Base-by-base conservation (phyloP, 2,113 vertebrate species). In the Phylloscopus trochilus region DNA sequence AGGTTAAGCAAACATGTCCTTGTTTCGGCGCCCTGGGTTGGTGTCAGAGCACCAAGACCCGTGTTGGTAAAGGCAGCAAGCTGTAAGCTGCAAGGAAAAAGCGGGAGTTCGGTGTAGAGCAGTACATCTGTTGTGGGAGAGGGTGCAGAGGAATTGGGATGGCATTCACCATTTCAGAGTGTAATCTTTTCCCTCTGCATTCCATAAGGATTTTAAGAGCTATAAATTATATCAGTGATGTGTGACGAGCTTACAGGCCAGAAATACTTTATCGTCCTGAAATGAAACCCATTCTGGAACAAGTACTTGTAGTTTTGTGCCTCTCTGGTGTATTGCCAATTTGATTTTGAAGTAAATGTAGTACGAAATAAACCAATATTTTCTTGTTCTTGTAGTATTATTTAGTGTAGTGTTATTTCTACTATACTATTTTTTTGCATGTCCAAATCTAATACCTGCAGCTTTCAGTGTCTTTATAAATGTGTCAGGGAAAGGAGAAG, bases 1-100 rank as follows among this genome's bases (percentile, higher is more conserved):
- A 90, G 92, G 90, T 87, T 92, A 44, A 78, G 41, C 30, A 31
- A 23, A 55, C 1, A 12, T 31, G 63, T 11, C 92, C 92, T 93
- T 95, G 91, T n/a, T 27, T 30, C 4, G 5, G 41, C 10, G 22
- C 24, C 2, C 0, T 7, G 51, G n/a, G 11, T 13, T 58, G 26
- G 11, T 75, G 66, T 63, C 18, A 2, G 7, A 3, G 64, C 69
- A 21, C 27, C 6, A 3, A 13, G 47, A 24, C 3, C 11, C 7
- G 2, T 17, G 2, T 39, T 59, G 41, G 46, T 56, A 64, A 52
- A 28, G 22, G 66, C 49, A 15, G 35, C 7, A 7, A 67, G 22
- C 41, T 15, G 46, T 6, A 16, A 55, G 60, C 49, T 51, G 35
- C 53, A 5, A 15, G 53, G 13, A 27, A 33, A 28, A 46, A 44